Conservation (phyloP, 1,140 invertebrate species). For the Drosophila bocqueti region DNA sequence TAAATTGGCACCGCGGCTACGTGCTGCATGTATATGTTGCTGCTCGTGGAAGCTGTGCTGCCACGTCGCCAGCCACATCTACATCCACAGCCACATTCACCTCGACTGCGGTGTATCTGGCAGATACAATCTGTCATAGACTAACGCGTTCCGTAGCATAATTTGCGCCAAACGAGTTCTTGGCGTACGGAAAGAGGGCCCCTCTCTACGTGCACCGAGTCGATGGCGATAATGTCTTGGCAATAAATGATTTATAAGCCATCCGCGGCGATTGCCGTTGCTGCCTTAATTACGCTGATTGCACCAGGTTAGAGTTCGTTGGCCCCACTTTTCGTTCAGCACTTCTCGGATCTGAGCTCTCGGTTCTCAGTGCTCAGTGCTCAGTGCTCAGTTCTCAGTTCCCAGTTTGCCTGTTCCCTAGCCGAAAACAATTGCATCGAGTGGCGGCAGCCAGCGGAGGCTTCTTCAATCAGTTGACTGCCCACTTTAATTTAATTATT, state of each 20-base stretch:
- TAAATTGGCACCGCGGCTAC: constrained; percentile 65
- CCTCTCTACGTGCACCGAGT: constrained; percentile 16
- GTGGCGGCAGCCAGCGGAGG: constrained; percentile 20
- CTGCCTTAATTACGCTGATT: constrained; percentile 58
- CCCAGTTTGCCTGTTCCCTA: constrained; percentile 8
- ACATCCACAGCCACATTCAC: constrained; percentile 30
- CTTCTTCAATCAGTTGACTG: constrained; percentile 74
- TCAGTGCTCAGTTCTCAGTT: not conserved
- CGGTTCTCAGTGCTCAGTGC: not conserved
- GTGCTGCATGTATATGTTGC: constrained; percentile 4
- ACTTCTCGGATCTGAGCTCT: not conserved
- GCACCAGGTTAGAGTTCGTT: constrained; percentile 59
- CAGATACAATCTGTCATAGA: constrained; percentile 79
- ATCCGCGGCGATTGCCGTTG: constrained; percentile 39
- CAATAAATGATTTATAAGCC: constrained; percentile 75
- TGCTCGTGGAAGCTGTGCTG: constrained; percentile 32
- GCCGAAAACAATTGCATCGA: constrained; percentile 69
- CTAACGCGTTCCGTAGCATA: constrained; percentile 67
- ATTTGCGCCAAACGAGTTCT: constrained; percentile 72
- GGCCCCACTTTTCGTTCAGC: constrained; percentile 36
- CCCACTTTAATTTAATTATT: constrained; percentile 81
- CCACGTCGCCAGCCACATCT: constrained; percentile 42
- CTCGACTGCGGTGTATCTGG: constrained; percentile 50
- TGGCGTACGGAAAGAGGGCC: not conserved
- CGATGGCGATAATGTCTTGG: constrained; percentile 66